Conservation (phyloP, 2,888 invertebrate species). For the Hirtodrosophila duncani region DNA sequence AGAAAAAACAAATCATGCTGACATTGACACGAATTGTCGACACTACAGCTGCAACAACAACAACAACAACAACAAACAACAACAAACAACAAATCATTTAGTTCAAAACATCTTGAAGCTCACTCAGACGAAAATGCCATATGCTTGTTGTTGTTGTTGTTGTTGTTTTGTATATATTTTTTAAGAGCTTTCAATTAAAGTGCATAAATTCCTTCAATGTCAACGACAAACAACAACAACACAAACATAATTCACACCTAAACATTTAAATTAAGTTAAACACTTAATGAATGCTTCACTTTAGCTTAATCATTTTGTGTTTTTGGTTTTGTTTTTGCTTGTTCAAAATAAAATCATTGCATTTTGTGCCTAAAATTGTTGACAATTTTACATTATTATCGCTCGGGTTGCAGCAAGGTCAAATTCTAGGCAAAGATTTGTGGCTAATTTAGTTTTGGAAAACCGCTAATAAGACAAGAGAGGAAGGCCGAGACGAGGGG, state of each 20-base stretch:
- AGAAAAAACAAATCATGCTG: conserved; percentile 53
- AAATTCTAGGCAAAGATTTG: no score
- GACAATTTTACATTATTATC: no score
- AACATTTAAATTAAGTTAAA: conserved; percentile 5
- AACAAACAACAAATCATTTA: conserved; percentile 18
- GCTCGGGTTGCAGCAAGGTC: no score
- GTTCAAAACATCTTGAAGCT: conserved; percentile 21
- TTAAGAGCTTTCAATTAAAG: conserved; percentile 51
- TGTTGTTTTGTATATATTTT: not conserved
- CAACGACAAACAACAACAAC: conserved; percentile 24
- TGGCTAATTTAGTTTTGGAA: no score
- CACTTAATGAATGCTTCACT: no score
- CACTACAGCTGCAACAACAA: conserved; percentile 35
- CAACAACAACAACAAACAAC: conserved; percentile 25
- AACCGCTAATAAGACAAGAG: no score
- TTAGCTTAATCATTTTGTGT: no score
- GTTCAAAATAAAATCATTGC: no score
- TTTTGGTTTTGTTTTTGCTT: no score
- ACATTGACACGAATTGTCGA: conserved; percentile 68
- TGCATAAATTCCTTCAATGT: conserved; percentile 64
- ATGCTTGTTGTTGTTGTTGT: not conserved
- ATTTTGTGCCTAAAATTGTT: no score
- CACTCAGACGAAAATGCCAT: conserved; percentile 22
- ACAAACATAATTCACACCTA: conserved; percentile 23
- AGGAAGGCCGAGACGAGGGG: no score